Conservation (phyloP, 2,888 invertebrate species). For the Mactromeris polynyma region DNA sequence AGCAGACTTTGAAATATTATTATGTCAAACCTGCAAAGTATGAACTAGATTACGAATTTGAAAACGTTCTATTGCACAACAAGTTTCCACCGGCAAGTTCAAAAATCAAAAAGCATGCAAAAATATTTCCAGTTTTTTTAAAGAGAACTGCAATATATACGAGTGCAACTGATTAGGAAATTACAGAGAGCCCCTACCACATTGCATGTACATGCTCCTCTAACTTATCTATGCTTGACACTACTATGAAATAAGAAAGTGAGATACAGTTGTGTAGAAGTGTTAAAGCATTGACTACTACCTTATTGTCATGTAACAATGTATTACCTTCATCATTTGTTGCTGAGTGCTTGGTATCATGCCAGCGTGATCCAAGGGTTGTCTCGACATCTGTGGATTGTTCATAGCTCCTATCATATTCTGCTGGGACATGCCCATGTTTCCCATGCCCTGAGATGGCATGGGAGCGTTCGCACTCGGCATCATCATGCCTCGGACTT, state of each 20-base stretch:
- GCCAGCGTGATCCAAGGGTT: slow-evolving; percentile 76
- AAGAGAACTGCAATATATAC: neutral
- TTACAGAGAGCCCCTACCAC: neutral
- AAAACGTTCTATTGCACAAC: neutral
- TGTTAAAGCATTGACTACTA: neutral
- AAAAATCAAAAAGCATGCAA: neutral
- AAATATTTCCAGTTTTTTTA: neutral
- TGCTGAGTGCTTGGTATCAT: slow-evolving; percentile 74
- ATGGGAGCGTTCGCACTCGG: slow-evolving; percentile 70
- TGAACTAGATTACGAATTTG: neutral
- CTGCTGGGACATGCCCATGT: slow-evolving; percentile 74
- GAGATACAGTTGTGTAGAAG: slow-evolving; percentile 1
- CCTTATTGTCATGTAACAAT: neutral
- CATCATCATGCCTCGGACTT: slow-evolving; percentile 70
- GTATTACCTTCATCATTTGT: slow-evolving; percentile 80
- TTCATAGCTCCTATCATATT: slow-evolving; percentile 74
- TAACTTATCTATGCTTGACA: neutral
- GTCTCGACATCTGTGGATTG: slow-evolving; percentile 75
- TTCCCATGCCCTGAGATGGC: slow-evolving; percentile 55
- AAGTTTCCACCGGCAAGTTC: neutral
- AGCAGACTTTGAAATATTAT: too few relatives aligned
- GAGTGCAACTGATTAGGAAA: neutral
- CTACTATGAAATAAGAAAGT: neutral
- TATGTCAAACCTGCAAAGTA: neutral
- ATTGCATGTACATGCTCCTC: neutral